Evolutionary conservation across 1,140 invertebrate species (phyloP).

Genomic region (Littorina saxatilis): DNA sequence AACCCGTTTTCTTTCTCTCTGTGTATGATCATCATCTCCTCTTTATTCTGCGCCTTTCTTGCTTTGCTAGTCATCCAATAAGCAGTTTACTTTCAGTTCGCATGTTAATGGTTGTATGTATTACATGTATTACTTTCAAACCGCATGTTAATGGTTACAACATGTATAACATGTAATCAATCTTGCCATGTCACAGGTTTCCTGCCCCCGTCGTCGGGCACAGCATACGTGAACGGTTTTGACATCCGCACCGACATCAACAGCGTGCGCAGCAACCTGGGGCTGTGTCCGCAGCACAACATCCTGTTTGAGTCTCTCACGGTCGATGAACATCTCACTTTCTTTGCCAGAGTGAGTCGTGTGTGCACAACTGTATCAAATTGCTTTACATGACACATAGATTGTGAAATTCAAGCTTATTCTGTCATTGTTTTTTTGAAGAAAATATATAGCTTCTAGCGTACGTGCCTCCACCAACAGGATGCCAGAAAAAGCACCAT

Average conservation of each 20-base stretch:
- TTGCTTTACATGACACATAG: too few relatives aligned
- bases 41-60: too few relatives aligned
- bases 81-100: background rate
- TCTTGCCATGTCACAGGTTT: conserved; percentile 62
- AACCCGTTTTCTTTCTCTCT: too few relatives aligned
- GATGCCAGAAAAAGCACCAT: too few relatives aligned
- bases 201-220: conserved; percentile 78
- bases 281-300: conserved; percentile 96
- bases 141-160: background rate
- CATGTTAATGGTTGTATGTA: background rate
- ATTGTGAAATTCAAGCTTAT: too few relatives aligned
- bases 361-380: too few relatives aligned
- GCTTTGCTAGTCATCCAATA: too few relatives aligned
- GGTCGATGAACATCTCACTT: conserved; percentile 90
- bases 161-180: too few relatives aligned
- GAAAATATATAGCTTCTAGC: too few relatives aligned
- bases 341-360: conserved; percentile 81
- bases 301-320: conserved; percentile 93
- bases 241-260: conserved; percentile 78
- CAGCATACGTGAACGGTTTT: conserved; percentile 82
- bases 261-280: conserved; percentile 82
- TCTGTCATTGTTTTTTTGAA: too few relatives aligned
- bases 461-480: too few relatives aligned
- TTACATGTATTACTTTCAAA: background rate
- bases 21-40: too few relatives aligned